Percentiles rank a stretch among this genome's conserved stretches.
Evolutionary conservation across 2,113 vertebrate species (phyloP).

Genomic region (Salvelinus namaycush): DNA sequence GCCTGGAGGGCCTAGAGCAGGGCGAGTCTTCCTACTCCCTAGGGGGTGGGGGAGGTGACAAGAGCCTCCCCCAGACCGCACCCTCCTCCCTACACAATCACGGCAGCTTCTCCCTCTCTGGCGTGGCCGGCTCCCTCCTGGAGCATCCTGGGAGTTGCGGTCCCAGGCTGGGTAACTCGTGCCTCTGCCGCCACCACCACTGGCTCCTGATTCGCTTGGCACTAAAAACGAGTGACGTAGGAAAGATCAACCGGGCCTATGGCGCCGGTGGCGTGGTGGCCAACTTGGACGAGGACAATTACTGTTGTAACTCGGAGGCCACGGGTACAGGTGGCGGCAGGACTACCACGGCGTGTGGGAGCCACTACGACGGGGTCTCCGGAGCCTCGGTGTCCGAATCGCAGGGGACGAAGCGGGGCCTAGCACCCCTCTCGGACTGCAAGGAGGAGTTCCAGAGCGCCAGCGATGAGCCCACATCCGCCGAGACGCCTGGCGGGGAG

Average conservation of each 20-base stretch:
- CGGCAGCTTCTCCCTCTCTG: constrained; percentile 71
- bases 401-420: constrained; percentile 50
- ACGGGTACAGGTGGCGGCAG: constrained; percentile 60
- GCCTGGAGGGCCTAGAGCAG: constrained; percentile 55
- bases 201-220: constrained; percentile 86
- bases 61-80: constrained; percentile 40
- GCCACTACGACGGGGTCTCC: constrained; percentile 49
- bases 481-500: constrained; percentile 30
- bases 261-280: constrained; percentile 68
- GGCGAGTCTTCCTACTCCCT: constrained; percentile 61
- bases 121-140: constrained; percentile 70
- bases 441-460: constrained; percentile 80
- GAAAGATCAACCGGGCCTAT: constrained; percentile 77
- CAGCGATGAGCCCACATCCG: constrained; percentile 70
- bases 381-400: constrained; percentile 56
- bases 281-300: constrained; percentile 61
- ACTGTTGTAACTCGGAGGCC: constrained; percentile 51
- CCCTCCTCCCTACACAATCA: constrained; percentile 62
- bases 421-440: constrained; percentile 77
- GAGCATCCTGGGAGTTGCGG: constrained; percentile 70
- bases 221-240: constrained; percentile 82
- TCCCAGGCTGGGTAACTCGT: constrained; percentile 55
- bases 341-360: constrained; percentile 55
- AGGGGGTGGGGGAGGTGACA: constrained; percentile 37
- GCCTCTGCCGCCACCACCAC: constrained; percentile 79